Evolutionary conservation across 2,888 invertebrate species (phyloP).

Genomic region (Eulithis testata): DNA sequence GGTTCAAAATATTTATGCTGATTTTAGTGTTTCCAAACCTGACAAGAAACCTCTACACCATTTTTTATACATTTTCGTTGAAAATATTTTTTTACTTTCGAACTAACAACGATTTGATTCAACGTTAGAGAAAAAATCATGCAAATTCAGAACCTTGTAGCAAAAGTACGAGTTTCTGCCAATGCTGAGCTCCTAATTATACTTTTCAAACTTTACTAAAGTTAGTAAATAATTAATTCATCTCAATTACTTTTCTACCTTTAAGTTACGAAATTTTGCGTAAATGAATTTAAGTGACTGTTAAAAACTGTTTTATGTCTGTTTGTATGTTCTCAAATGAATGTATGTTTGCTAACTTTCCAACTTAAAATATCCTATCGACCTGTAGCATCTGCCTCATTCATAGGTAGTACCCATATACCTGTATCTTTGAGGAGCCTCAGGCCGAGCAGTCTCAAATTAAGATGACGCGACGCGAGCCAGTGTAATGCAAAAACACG

Average conservation of each 20-base stretch:
- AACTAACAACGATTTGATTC: not conserved
- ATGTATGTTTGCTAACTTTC: not conserved
- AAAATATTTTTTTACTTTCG: too few relatives aligned
- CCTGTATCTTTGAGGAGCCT: too few relatives aligned
- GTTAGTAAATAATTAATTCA: conserved; percentile 3
- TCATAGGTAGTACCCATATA: too few relatives aligned
- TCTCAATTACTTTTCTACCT: conserved; percentile 4
- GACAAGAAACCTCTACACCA: too few relatives aligned
- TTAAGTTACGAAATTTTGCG: not conserved
- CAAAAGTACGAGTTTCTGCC: not conserved
- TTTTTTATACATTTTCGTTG: too few relatives aligned
- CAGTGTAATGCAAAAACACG: too few relatives aligned
- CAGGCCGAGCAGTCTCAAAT: too few relatives aligned
- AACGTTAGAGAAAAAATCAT: not conserved
- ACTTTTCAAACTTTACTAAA: not conserved
- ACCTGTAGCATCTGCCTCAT: too few relatives aligned
- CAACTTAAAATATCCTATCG: too few relatives aligned
- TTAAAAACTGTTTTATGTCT: not conserved
- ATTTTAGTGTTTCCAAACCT: too few relatives aligned
- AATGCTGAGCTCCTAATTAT: conserved; percentile 3
- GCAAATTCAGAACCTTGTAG: not conserved
- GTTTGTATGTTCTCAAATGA: not conserved
- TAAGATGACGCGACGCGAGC: too few relatives aligned
- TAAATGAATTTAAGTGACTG: not conserved
- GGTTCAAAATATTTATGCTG: too few relatives aligned